These are phyloP conservation scores for Drosophila trichaetosa DNA, from an alignment of 2,888 invertebrate genomes.

Conservation along the genomic window DNA sequence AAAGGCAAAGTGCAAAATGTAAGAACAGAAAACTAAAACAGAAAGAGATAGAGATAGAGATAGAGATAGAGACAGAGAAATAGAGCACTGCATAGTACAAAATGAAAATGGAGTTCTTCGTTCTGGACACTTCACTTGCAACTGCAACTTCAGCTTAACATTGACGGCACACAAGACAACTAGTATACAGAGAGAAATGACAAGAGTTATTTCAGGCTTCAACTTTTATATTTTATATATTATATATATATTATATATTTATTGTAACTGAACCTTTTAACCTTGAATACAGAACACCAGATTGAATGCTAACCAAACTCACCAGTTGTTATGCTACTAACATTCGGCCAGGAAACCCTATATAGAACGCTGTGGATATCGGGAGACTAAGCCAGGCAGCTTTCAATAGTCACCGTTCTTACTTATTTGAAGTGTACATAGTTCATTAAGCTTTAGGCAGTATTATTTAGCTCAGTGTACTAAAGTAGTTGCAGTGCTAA, in stretches of 20 bases:
- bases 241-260: no score
- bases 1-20: conserved; percentile 24
- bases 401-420: not conserved
- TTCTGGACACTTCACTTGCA: conserved; percentile 33
- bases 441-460: not conserved
- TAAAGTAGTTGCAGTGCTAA: conserved; percentile 26
- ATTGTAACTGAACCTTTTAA: not conserved
- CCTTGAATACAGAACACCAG: not conserved
- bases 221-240: not conserved
- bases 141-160: conserved; percentile 16
- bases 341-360: not conserved
- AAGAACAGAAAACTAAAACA: conserved; percentile 9
- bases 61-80: conserved; percentile 7
- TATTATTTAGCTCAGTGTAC: conserved; percentile 36
- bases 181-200: conserved; percentile 18
- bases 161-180: conserved; percentile 12
- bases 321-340: not conserved
- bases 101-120: conserved; percentile 35
- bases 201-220: not conserved
- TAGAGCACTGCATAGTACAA: conserved; percentile 13
- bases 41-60: conserved; percentile 6
- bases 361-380: not conserved
- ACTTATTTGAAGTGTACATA: not conserved
- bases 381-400: not conserved
- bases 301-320: not conserved